phyloP scores from a whole-genome alignment of 2,797 vertebrate genomes.

The Allobates femoralis region DNA sequence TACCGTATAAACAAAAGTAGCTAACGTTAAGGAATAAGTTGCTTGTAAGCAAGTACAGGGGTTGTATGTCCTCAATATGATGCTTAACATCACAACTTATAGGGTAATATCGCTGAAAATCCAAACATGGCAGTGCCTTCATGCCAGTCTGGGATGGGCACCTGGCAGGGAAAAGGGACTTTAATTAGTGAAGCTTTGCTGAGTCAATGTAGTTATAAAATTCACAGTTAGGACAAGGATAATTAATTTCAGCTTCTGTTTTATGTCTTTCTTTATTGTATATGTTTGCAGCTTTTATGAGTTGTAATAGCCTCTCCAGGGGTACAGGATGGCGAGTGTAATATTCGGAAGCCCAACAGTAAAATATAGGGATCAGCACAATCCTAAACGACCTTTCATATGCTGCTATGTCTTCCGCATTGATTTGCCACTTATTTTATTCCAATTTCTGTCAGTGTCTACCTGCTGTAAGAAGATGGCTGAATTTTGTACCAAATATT shows the following conservation, averaged over 20 bases:
- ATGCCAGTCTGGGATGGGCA: neutral
- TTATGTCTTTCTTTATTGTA: neutral
- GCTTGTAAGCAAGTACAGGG: too few species aligned
- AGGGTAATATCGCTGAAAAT: neutral
- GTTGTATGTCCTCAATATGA: neutral
- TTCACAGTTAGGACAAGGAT: neutral
- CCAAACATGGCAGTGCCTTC: neutral
- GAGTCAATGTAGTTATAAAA: neutral
- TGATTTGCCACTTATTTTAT: too few species aligned
- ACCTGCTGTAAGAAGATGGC: too few species aligned
- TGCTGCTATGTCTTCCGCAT: neutral
- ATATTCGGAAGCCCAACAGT: neutral
- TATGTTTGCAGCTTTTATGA: neutral
- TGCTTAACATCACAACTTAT: neutral
- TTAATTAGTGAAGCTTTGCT: neutral
- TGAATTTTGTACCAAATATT: too few species aligned
- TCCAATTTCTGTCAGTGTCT: too few species aligned
- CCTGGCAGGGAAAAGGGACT: neutral
- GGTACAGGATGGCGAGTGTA: neutral
- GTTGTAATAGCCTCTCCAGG: neutral
- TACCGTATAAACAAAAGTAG: neutral
- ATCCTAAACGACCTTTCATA: neutral
- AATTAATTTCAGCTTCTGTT: neutral
- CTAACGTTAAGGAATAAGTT: neutral
- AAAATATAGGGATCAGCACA: neutral